Conservation (phyloP, 1,140 invertebrate genomes). For the Pteromalus puparum region DNA sequence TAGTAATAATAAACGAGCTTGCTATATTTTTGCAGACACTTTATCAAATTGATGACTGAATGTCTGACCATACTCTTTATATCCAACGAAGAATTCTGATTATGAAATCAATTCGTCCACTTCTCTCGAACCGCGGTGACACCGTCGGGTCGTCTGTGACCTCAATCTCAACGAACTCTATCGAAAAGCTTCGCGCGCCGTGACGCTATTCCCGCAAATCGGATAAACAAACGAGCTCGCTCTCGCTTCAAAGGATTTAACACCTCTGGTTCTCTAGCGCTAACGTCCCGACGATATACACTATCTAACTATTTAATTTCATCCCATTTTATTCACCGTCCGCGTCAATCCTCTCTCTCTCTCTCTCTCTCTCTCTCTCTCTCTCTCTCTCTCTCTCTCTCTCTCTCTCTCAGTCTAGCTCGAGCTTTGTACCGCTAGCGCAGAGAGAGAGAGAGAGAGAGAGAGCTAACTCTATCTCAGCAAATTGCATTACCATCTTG, state of each 20-base stretch:
- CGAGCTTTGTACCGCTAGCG: neutral
- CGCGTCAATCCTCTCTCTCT: neutral
- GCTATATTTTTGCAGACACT: no score
- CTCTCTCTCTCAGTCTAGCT: neutral
- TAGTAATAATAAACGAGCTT: no score
- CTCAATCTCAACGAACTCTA: no score
- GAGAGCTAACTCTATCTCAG: slow-evolving; percentile 63
- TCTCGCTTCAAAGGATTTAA: neutral
- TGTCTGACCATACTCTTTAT: no score
- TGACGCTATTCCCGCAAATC: neutral
- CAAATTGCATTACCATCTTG: slow-evolving; percentile 66
- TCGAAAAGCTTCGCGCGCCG: no score
- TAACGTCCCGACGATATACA: neutral
- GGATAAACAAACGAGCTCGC: neutral
- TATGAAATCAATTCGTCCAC: no score
- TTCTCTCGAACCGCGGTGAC: no score
- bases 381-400: neutral
- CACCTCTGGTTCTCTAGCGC: no score
- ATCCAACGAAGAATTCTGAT: no score
- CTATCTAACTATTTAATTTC: slow-evolving; percentile 20
- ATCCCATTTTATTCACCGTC: neutral
- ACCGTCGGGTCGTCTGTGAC: no score
- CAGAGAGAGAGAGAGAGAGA: slow-evolving; percentile 47
- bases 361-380: neutral
- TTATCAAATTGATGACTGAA: no score